phyloP scores from a whole-genome alignment of 2,797 vertebrate species.

The Pempheris klunzingeri region DNA sequence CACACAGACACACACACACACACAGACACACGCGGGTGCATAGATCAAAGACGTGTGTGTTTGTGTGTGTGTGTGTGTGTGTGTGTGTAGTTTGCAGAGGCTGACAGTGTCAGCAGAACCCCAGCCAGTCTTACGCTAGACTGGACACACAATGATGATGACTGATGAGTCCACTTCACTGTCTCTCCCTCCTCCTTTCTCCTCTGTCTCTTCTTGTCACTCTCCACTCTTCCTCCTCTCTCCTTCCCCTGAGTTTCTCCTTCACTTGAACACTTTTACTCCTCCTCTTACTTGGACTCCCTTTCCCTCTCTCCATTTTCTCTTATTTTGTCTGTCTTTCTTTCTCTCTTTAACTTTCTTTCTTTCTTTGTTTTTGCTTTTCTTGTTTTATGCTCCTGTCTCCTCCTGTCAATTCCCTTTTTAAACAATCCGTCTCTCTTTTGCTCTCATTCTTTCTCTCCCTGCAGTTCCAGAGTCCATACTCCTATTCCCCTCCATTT shows the following conservation, averaged over 20 bases:
- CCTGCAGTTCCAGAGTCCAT: slow-evolving; percentile 93
- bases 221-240: slow-evolving; percentile 29
- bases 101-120: slow-evolving; percentile 78
- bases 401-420: slow-evolving; percentile 11
- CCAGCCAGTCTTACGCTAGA: slow-evolving; percentile 68
- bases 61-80: slow-evolving; percentile 27
- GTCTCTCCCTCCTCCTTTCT: slow-evolving; percentile 59
- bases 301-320: neutral
- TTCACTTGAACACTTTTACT: slow-evolving; percentile 33
- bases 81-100: slow-evolving; percentile 53
- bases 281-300: neutral
- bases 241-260: slow-evolving; percentile 15
- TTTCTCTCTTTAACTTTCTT: slow-evolving; percentile 24
- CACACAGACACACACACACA: slow-evolving; percentile 40
- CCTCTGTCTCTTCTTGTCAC: slow-evolving; percentile 64
- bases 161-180: slow-evolving; percentile 78
- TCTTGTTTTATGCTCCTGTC: slow-evolving; percentile 4
- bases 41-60: neutral
- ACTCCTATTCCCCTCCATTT: slow-evolving; percentile 97
- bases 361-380: slow-evolving; percentile 20
- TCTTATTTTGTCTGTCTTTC: slow-evolving; percentile 16
- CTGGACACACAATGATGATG: slow-evolving; percentile 79
- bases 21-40: neutral
- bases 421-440: slow-evolving; percentile 31
- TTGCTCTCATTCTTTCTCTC: slow-evolving; percentile 15